phyloP scores from a whole-genome alignment of 2,113 vertebrate species.

The Gobius niger region DNA sequence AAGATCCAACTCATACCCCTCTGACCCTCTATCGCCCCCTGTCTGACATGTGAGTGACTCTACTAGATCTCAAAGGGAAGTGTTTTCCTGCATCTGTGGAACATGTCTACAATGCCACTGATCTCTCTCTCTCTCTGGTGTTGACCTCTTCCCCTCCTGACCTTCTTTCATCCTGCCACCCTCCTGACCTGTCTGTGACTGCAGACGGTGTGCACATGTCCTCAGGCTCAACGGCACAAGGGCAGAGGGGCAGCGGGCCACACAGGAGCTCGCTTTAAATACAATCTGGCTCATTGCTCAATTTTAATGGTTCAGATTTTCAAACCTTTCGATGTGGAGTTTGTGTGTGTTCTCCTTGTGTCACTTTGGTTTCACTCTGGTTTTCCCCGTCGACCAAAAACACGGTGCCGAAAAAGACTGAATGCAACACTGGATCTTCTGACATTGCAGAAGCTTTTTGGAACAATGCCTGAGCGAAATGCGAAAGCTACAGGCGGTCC shows the following conservation, averaged over 20 bases:
- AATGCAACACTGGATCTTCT: too few species aligned
- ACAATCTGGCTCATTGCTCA: too few species aligned
- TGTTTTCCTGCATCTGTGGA: neutral
- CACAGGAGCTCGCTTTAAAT: slow-evolving; percentile 23
- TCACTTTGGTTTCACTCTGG: too few species aligned
- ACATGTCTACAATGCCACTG: slow-evolving; percentile 48
- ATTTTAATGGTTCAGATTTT: too few species aligned
- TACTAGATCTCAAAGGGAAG: too few species aligned
- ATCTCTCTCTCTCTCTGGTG: slow-evolving; percentile 45
- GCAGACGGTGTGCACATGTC: slow-evolving; percentile 46
- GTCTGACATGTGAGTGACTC: neutral
- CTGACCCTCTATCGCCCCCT: neutral
- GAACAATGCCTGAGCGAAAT: too few species aligned
- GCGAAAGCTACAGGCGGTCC: too few species aligned
- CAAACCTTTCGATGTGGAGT: too few species aligned
- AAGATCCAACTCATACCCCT: neutral
- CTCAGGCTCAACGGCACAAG: slow-evolving; percentile 45
- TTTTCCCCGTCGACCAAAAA: too few species aligned
- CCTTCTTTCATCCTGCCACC: slow-evolving; percentile 59
- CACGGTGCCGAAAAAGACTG: too few species aligned
- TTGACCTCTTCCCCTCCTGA: slow-evolving; percentile 59
- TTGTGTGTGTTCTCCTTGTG: too few species aligned
- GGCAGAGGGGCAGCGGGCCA: slow-evolving; percentile 47
- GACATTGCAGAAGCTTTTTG: too few species aligned
- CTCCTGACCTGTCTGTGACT: slow-evolving; percentile 67